phyloP scores from a whole-genome alignment of 2,113 vertebrate species.

The Mystacornis crossleyi region DNA sequence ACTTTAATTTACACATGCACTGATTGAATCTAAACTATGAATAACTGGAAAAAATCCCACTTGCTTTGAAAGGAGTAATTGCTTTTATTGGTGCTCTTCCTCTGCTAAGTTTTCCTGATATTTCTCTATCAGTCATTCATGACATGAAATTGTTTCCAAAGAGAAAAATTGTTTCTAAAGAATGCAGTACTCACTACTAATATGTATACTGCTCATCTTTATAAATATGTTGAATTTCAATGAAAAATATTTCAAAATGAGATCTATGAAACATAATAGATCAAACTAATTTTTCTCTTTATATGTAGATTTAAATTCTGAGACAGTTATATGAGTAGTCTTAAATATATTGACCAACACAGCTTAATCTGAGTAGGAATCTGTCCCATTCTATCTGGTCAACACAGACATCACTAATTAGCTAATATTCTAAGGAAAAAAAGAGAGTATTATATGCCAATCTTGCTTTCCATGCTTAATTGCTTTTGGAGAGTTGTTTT shows the following conservation, averaged over 20 bases:
- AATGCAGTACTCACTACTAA: background rate
- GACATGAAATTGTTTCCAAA: background rate
- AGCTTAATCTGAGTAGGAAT: background rate
- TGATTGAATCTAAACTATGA: conserved; percentile 2
- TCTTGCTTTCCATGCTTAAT: background rate
- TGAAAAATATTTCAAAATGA: background rate
- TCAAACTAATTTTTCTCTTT: background rate
- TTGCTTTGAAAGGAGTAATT: conserved; percentile 18
- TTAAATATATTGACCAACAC: background rate
- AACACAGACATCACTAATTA: background rate
- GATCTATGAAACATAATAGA: background rate
- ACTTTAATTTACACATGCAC: background rate
- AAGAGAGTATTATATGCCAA: background rate
- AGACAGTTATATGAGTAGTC: background rate
- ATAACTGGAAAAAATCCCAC: conserved; percentile 6
- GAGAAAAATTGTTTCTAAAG: background rate
- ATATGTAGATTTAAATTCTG: background rate
- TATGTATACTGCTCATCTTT: background rate
- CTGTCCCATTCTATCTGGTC: background rate
- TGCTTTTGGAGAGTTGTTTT: background rate
- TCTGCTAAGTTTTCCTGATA: background rate
- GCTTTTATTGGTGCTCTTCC: background rate
- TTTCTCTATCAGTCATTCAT: background rate
- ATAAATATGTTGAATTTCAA: background rate
- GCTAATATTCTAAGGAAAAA: background rate